Conservation (phyloP, 2,888 invertebrate genomes). For the Abscondita cerata region DNA sequence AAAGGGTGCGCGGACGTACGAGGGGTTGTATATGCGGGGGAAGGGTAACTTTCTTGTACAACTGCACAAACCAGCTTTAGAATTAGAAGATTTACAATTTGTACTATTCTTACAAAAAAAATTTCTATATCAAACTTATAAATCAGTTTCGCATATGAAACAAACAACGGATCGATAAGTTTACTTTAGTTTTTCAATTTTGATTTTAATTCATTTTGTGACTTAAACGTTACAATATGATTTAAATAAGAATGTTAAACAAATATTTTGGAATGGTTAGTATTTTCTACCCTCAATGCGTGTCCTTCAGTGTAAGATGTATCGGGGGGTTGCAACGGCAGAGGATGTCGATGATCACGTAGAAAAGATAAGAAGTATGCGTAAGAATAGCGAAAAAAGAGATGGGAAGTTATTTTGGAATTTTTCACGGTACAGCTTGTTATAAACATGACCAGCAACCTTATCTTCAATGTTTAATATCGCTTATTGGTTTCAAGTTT, state of each 20-base stretch:
- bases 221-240: not conserved
- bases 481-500: conserved; percentile 5
- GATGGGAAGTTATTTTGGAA: conserved; percentile 49
- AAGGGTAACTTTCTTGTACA: conserved; percentile 43
- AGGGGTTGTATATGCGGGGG: conserved; percentile 35
- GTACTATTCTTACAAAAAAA: conserved; percentile 51
- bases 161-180: too few relatives aligned
- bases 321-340: conserved; percentile 51
- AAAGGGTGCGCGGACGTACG: conserved; percentile 35
- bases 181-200: too few relatives aligned
- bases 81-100: conserved; percentile 55
- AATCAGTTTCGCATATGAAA: too few relatives aligned
- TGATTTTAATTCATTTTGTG: too few relatives aligned
- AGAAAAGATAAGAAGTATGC: conserved; percentile 29
- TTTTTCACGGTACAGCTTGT: conserved; percentile 48
- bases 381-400: conserved; percentile 42
- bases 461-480: conserved; percentile 29
- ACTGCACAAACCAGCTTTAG: conserved; percentile 57
- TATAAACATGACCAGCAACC: conserved; percentile 33
- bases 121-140: too few relatives aligned
- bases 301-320: conserved; percentile 56
- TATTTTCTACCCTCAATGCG: conserved; percentile 55
- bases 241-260: not conserved
- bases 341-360: conserved; percentile 37
- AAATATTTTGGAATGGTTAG: conserved; percentile 46